A percentile compares a stretch with the other conserved stretches of the same genome.
Conservation (phyloP, 2,797 vertebrate genomes). For the Lagodon rhomboides region DNA sequence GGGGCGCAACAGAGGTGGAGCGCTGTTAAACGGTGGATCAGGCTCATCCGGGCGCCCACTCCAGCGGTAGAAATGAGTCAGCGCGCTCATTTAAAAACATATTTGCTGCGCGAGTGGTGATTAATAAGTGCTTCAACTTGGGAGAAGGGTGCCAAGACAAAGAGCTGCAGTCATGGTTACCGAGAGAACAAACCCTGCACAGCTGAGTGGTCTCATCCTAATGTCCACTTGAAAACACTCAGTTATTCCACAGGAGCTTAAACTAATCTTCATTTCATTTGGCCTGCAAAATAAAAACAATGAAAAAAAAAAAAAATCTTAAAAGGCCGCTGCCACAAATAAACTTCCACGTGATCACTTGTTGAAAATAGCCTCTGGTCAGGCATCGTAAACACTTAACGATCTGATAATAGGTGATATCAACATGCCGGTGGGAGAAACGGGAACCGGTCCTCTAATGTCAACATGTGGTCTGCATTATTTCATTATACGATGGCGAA, state of each 20-base stretch:
- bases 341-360: conserved; percentile 28
- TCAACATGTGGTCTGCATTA: conserved; percentile 37
- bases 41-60: conserved; percentile 24
- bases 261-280: conserved; percentile 32
- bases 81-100: conserved; percentile 47
- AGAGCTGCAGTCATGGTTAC: conserved; percentile 67
- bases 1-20: conserved; percentile 35
- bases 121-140: conserved; percentile 54
- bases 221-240: conserved; percentile 21
- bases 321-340: conserved; percentile 23
- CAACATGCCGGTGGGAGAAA: neutral
- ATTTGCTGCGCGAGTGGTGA: conserved; percentile 58
- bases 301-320: neutral
- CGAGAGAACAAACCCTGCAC: conserved; percentile 60
- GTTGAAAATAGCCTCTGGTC: conserved; percentile 11
- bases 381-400: neutral
- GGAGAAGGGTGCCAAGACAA: conserved; percentile 56
- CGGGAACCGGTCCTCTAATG: neutral
- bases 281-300: conserved; percentile 19
- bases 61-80: conserved; percentile 68
- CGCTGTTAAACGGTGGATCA: conserved; percentile 13
- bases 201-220: conserved; percentile 25
- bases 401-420: conserved; percentile 1
- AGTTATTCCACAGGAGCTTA: conserved; percentile 23
- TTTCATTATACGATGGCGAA: neutral